These are phyloP conservation scores for Drosophila orena DNA, from an alignment of 1,140 invertebrate genomes.

Conservation along the genomic window DNA sequence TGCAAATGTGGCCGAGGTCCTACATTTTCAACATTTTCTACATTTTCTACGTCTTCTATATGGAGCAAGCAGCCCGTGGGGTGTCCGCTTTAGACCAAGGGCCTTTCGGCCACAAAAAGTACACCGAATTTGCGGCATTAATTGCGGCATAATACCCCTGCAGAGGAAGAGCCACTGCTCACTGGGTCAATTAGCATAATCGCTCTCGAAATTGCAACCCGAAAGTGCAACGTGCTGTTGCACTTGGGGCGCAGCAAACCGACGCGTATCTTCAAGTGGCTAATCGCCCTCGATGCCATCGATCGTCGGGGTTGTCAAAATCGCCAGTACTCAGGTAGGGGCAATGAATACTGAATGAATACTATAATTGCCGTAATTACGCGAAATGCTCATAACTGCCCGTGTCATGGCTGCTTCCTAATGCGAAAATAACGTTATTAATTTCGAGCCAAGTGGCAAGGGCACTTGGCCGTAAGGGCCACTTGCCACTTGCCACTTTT, in stretches of 20 bases:
- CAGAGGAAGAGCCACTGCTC: constrained; percentile 16
- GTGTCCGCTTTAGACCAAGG: constrained; percentile 39
- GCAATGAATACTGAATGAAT: constrained; percentile 62
- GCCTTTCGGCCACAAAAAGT: constrained; percentile 35
- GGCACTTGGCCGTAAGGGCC: not conserved
- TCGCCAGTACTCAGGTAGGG: constrained; percentile 7
- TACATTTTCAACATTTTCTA: too few species aligned
- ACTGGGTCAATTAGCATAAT: constrained; percentile 78
- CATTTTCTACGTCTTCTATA: too few species aligned
- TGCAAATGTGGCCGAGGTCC: constrained; percentile 53
- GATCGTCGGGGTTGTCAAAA: constrained; percentile 36
- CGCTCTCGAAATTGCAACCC: constrained; percentile 72
- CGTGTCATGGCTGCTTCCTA: constrained; percentile 81
- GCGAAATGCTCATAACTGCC: constrained; percentile 79
- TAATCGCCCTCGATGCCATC: constrained; percentile 40
- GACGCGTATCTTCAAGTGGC: constrained; percentile 58
- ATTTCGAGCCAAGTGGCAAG: constrained; percentile 31
- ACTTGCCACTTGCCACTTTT: constrained; percentile 12
- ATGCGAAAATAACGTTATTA: constrained; percentile 83
- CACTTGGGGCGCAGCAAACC: constrained; percentile 47
- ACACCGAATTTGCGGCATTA: constrained; percentile 68
- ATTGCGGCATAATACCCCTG: constrained; percentile 37
- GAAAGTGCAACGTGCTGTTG: constrained; percentile 15
- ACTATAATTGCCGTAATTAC: constrained; percentile 75
- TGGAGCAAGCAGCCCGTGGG: constrained; percentile 8